These are phyloP conservation scores for Agonopterix alstromeriana DNA, from an alignment of 2,888 invertebrate species.

Conservation along the genomic window DNA sequence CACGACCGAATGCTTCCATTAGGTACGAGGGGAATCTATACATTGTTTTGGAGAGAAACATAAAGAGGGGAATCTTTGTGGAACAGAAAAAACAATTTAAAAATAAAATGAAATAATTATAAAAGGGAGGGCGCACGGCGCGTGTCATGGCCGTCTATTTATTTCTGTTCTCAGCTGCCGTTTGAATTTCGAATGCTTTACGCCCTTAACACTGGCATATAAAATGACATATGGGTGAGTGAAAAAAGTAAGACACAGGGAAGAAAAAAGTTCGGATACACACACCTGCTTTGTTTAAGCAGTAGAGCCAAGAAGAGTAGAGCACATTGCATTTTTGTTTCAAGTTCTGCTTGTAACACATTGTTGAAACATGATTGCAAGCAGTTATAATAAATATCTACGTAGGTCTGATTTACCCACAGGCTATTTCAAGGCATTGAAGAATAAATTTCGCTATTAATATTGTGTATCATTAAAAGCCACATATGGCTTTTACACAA, in stretches of 20 bases:
- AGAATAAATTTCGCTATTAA: no score
- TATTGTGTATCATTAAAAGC: no score
- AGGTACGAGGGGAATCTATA: constrained; percentile 45
- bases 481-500: no score
- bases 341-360: no score
- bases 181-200: constrained; percentile 47
- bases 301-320: no score
- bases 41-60: constrained; percentile 64
- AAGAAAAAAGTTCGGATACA: constrained; percentile 15
- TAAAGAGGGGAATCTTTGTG: constrained; percentile 65
- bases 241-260: constrained; percentile 25
- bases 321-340: no score
- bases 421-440: no score
- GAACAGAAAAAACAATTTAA: constrained; percentile 74
- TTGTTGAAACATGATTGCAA: no score
- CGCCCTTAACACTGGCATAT: constrained; percentile 25
- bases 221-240: constrained; percentile 48
- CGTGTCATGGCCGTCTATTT: constrained; percentile 68
- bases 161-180: constrained; percentile 67
- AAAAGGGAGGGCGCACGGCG: constrained; percentile 67
- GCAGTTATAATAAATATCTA: no score
- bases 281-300: constrained; percentile 18
- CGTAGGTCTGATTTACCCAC: no score
- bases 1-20: constrained; percentile 63
- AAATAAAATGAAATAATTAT: constrained; percentile 76